Evolutionary conservation across 2,797 vertebrate genomes (phyloP).

Genomic region (Paratrypauchen microcephalus): DNA sequence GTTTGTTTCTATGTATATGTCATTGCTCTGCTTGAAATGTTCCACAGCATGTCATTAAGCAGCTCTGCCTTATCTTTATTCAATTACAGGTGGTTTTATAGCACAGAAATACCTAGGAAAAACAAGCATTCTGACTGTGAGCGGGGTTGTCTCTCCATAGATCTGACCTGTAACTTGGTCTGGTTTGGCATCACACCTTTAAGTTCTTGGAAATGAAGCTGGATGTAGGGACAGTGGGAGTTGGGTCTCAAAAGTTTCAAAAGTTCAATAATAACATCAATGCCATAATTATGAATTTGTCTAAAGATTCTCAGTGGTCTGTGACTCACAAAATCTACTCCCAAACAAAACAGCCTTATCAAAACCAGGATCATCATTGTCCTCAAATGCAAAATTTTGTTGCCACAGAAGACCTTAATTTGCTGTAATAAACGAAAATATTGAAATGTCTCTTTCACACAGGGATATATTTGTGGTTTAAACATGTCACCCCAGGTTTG

Average conservation of each 20-base stretch:
- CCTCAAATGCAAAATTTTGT: not conserved
- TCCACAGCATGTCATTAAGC: no score
- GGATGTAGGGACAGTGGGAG: not conserved
- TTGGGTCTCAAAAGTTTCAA: not conserved
- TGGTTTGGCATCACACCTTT: no score
- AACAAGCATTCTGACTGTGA: no score
- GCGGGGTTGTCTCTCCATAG: no score
- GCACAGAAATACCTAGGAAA: no score
- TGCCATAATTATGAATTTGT: not conserved
- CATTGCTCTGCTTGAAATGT: no score
- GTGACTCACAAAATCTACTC: not conserved
- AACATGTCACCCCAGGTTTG: slow-evolving; percentile 51
- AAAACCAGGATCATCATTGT: not conserved
- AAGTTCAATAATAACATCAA: not conserved
- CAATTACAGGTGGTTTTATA: no score
- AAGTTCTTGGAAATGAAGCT: not conserved
- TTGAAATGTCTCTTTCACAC: slow-evolving; percentile 14
- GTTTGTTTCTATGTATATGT: no score
- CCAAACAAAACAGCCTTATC: not conserved
- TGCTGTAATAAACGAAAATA: not conserved
- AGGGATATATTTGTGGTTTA: slow-evolving; percentile 38
- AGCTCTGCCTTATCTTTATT: no score
- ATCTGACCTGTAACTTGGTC: no score
- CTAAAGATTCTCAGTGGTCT: not conserved
- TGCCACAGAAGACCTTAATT: not conserved